Conservation (phyloP, 2,797 vertebrate genomes). For the Helostoma temminkii region DNA sequence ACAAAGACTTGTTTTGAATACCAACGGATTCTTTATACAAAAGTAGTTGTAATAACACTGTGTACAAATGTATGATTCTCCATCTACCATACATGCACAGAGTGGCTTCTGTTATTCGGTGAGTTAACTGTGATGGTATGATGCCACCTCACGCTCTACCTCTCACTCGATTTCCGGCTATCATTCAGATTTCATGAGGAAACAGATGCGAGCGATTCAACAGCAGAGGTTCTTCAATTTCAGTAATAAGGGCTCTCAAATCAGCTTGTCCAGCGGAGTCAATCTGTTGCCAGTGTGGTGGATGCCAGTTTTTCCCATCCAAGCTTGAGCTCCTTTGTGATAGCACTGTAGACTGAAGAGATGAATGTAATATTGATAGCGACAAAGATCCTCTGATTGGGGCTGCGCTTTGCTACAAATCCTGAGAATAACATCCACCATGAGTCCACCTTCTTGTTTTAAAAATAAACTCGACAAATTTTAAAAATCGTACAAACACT, state of each 20-base stretch:
- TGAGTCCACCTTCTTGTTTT: slow-evolving; percentile 16
- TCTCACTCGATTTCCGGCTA: slow-evolving; percentile 2
- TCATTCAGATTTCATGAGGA: slow-evolving; percentile 30
- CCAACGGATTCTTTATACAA: slow-evolving; percentile 70
- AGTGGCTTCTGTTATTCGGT: slow-evolving; percentile 31
- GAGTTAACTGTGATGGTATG: slow-evolving; percentile 30
- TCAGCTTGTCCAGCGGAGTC: neutral
- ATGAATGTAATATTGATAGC: slow-evolving; percentile 12
- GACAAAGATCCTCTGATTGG: slow-evolving; percentile 31
- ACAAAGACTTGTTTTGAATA: slow-evolving; percentile 66
- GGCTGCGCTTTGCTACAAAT: slow-evolving; percentile 59
- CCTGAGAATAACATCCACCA: slow-evolving; percentile 65
- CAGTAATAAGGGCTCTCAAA: neutral
- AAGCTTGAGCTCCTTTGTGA: slow-evolving; percentile 1
- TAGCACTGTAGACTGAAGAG: slow-evolving; percentile 9
- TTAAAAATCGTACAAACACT: slow-evolving; percentile 74
- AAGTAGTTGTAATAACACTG: slow-evolving; percentile 65
- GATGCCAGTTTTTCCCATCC: too few relatives aligned
- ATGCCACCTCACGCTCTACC: slow-evolving; percentile 3
- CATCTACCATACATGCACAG: slow-evolving; percentile 24
- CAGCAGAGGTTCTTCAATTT: neutral
- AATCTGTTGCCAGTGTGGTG: neutral
- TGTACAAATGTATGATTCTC: slow-evolving; percentile 67
- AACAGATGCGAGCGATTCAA: slow-evolving; percentile 22
- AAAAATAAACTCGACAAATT: slow-evolving; percentile 58